phyloP scores from a whole-genome alignment of 1,140 invertebrate species.

The Achroia grisella region DNA sequence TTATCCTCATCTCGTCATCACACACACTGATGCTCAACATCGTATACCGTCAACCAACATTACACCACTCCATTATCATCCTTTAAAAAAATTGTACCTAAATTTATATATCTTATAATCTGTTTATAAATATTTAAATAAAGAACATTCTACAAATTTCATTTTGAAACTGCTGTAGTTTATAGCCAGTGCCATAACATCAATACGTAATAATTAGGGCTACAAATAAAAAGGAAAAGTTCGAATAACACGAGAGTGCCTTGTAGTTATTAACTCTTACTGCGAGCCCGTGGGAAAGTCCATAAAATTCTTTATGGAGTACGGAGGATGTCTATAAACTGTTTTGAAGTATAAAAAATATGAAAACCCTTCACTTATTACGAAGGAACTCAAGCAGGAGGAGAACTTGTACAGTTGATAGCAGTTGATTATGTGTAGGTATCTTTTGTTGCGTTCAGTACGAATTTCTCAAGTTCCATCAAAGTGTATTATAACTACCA shows the following conservation, averaged over 20 bases:
- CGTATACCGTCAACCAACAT: no score
- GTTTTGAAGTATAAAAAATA: constrained; percentile 13
- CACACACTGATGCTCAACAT: no score
- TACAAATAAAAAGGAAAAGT: no score
- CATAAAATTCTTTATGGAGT: constrained; percentile 30
- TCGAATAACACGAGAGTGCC: constrained; percentile 6
- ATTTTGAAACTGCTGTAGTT: no score
- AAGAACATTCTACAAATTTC: no score
- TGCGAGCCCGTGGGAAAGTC: constrained; percentile 34
- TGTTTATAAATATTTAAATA: no score
- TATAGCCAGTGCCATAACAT: no score
- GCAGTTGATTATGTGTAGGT: constrained; percentile 19
- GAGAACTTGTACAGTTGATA: constrained; percentile 14
- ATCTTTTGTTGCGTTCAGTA: constrained; percentile 11
- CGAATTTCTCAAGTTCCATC: constrained; percentile 11
- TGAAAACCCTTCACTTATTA: constrained; percentile 12
- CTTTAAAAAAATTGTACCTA: no score
- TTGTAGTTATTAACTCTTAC: constrained; percentile 40
- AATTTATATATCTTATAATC: no score
- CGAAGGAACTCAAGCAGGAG: constrained; percentile 9
- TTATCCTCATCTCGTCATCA: no score
- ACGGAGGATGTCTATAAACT: constrained; percentile 8
- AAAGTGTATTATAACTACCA: constrained; percentile 3
- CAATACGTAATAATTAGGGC: no score
- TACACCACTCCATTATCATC: no score